Base-by-base conservation (phyloP, 2,888 invertebrate species). In the Caradrina clavipalpis region DNA sequence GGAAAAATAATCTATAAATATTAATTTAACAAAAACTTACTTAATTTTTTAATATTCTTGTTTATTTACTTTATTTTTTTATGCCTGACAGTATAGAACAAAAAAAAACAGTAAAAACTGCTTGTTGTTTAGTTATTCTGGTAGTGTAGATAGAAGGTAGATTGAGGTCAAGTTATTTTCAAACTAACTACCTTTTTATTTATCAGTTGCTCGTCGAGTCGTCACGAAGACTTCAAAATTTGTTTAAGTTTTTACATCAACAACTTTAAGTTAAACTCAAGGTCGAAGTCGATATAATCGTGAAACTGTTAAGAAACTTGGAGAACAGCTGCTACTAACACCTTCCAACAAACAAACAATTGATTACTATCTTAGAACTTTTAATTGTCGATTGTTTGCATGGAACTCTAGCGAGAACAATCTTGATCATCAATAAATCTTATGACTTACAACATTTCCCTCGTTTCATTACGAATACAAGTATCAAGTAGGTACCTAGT, bases 401-500 rank as follows among this genome's bases (percentile, higher is more conserved):
- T 71, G 67, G 70, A 73, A 64, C 68, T 55, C 73, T 60, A 67
- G 69, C 63, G 67, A 62, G 77, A 78, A 82, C 76, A 82, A 84
- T 81, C 73, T 78, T 82, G 76, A 82, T 81, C 80, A 73, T 73
- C 79, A 81, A 80, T 84, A 80, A 81, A 83, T 80, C 76, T 76
- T 74, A 54, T 42, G 22, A 68, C 73, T 87, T 87, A 72, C 86
- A 73, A 84, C 84, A 88, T 83, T 85, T 88, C 79, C 82, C 81
- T 80, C 73, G 69, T 83, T 87, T 88, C 77, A 82, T 82, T 66
- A 68, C 42, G 21, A 73, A n/a, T n/a, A n/a, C n/a, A n/a, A 45
- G 55, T 70, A 60, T n/a, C 22, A 53, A 73, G 57, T 45, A 45
- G 45, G 17, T 17, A n/a, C n/a, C n/a, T n/a, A 45, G 45, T 69